Evolutionary conservation across 2,113 vertebrate species (phyloP), one percentile per base, ranked within the genome.

Genomic region (Jaculus jaculus): DNA sequence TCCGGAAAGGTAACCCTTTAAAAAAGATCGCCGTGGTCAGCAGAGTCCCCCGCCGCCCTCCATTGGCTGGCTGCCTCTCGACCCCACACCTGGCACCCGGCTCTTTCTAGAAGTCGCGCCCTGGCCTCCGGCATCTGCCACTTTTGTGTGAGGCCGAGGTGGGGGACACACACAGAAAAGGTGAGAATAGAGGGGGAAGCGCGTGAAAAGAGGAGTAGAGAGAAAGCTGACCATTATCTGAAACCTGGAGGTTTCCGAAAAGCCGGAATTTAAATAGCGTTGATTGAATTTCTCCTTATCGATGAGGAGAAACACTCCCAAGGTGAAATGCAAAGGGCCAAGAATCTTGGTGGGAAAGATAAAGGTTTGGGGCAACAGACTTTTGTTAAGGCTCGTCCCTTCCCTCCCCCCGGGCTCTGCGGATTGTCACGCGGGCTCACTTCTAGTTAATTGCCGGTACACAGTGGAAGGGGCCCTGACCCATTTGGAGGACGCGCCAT

Each of bases 211-310:
- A 39, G 66, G 11, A 66, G 65, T 4, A 5, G 86, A 91, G 79
- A 86, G 79, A 86, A 73, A 78, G 82, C 84, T 7, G 89, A 54
- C 80, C 77, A n/a, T 94, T 93, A 91, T 88, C 84, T 80, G 81
- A 91, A 80, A 90, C 91, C 32, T n/a, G 61, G 15, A 78, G 47
- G 77, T 68, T 94, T 92, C 66, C 66, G 6, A 32, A 82, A 82
- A 94, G 63, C 84, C 60, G 34, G 68, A 79, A 94, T n/a, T 80
- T 77, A 47, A 73, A 93, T 86, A 42, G 89, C 77, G 78, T 95
- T 88, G 94, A 91, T 94, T 85, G 91, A 82, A 95, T 94, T 92
- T 96, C 89, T 87, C 86, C 69, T 95, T 94, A 92, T 96, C 93
- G 88, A 23, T 0, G 42, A 87, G 51, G 88, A 71, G 91, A 92